Conservation (phyloP, 2,113 vertebrate species). For the Ophthalmolycus amberensis region DNA sequence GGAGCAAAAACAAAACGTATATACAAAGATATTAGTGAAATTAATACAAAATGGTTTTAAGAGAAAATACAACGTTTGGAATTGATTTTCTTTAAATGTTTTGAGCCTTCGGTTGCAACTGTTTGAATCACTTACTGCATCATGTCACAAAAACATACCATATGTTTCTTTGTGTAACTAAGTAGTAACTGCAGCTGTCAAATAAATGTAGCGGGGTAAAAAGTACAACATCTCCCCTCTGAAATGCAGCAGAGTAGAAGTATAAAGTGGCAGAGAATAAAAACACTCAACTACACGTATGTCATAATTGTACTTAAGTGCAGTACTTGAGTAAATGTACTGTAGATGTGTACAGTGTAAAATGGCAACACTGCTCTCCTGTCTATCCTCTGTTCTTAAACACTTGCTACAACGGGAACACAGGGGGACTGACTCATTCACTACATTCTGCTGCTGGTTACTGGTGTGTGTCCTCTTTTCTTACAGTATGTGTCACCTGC, state of each 20-base stretch:
- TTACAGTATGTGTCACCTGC: constrained; percentile 23
- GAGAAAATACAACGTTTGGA: constrained; percentile 13
- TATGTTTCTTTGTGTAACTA: neutral
- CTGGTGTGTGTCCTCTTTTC: constrained; percentile 27
- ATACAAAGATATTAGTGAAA: constrained; percentile 19
- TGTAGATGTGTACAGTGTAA: neutral
- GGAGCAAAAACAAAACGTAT: constrained; percentile 27
- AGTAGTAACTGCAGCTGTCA: neutral
- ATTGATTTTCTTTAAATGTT: constrained; percentile 18
- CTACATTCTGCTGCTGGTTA: constrained; percentile 11
- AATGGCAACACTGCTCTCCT: neutral
- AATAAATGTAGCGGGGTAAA: neutral
- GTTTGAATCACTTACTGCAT: neutral
- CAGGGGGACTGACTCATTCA: constrained; percentile 4
- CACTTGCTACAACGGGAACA: neutral
- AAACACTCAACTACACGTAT: neutral
- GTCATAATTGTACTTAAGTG: neutral
- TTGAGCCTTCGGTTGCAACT: neutral
- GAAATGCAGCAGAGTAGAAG: neutral
- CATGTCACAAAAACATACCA: neutral
- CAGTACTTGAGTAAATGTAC: neutral
- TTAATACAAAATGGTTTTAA: constrained; percentile 1
- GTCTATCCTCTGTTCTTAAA: neutral
- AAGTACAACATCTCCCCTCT: neutral
- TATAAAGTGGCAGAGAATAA: neutral